Evolutionary conservation across 2,113 vertebrate species (phyloP).

Genomic region (Phoenicopterus ruber): DNA sequence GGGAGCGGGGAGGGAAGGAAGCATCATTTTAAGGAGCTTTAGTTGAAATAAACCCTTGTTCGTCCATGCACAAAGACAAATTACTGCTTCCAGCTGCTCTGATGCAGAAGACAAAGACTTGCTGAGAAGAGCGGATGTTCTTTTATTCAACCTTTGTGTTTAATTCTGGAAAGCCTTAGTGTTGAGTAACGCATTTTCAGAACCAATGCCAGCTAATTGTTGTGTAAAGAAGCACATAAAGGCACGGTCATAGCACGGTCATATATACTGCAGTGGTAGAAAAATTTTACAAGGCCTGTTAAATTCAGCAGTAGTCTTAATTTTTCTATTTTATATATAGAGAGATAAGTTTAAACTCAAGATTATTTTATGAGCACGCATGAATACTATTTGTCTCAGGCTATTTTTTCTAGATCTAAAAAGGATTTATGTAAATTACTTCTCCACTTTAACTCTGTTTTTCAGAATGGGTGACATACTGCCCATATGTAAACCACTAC

Average conservation of each 20-base stretch:
- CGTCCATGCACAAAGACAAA: not conserved
- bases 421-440: constrained; percentile 12
- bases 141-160: constrained; percentile 46
- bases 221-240: constrained; percentile 9
- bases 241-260: not conserved
- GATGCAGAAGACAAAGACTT: not conserved
- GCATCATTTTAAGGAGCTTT: not conserved
- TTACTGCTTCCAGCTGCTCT: not conserved
- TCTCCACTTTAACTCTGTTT: not conserved
- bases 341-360: constrained; percentile 14
- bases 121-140: not conserved
- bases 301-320: not conserved
- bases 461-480: constrained; percentile 15
- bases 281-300: constrained; percentile 14
- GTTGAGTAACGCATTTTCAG: constrained; percentile 1
- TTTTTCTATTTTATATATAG: not conserved
- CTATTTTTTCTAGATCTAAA: not conserved
- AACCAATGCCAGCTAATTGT: constrained; percentile 29
- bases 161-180: constrained; percentile 7
- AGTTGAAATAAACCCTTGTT: not conserved
- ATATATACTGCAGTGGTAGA: not conserved
- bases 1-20: not conserved
- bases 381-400: not conserved
- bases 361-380: not conserved
- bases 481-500: constrained; percentile 24